A percentile compares a stretch with the other conserved stretches of the same genome.
Conservation (phyloP, 2,888 invertebrate species). For the Drosophila heteroneura region DNA sequence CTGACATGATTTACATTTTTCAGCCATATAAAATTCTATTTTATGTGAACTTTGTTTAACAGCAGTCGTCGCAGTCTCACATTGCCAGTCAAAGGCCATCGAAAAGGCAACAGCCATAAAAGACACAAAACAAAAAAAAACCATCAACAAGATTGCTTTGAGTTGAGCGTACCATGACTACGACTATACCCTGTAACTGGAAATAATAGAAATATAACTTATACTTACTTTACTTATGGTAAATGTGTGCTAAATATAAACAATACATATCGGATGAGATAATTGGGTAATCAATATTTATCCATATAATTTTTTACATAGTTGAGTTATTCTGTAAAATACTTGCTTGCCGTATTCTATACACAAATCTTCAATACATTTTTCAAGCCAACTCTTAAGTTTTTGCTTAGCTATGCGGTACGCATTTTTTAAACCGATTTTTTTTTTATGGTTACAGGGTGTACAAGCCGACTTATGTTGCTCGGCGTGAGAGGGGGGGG, state of each 20-base stretch:
- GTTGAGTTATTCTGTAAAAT: not conserved
- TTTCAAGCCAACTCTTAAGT: not conserved
- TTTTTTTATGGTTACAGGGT: slow-evolving; percentile 3
- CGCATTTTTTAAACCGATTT: not conserved
- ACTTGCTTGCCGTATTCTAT: not conserved
- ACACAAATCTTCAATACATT: not conserved
- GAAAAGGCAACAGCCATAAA: slow-evolving; percentile 52
- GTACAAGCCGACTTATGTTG: slow-evolving; percentile 23
- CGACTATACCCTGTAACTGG: not conserved
- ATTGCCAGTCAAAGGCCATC: slow-evolving; percentile 38
- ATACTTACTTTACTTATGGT: not conserved
- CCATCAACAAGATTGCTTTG: not conserved
- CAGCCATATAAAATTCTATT: slow-evolving; percentile 77
- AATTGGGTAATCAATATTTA: not conserved
- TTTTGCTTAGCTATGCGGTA: not conserved
- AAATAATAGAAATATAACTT: not conserved
- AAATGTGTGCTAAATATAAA: not conserved
- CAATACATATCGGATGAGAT: not conserved
- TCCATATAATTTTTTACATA: too few species aligned
- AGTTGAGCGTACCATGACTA: not conserved
- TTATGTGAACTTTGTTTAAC: slow-evolving; percentile 73
- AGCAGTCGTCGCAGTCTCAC: slow-evolving; percentile 46
- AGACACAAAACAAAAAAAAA: slow-evolving; percentile 8
- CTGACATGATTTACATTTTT: slow-evolving; percentile 79
- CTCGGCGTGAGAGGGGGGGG: not conserved